Base-by-base conservation (phyloP, 1,140 invertebrate species). In the Heterodera schachtii region DNA sequence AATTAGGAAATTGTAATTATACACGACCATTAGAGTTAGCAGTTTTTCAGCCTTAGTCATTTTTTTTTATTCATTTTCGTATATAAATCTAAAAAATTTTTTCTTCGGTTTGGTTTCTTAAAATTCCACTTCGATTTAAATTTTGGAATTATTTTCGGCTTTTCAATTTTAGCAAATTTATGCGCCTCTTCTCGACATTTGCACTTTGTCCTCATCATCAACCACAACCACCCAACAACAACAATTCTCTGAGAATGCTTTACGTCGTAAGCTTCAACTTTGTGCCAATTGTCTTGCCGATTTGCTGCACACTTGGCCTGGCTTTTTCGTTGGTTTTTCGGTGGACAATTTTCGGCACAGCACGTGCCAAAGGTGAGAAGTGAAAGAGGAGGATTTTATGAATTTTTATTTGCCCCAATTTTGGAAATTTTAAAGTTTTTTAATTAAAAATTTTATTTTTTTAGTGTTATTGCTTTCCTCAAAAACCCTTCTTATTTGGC, bases 241-340 rank as follows among this genome's bases (percentile, higher is more conserved):
- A 13, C 67, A 46, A 71, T 11, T 41, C n/a, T 43, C 9, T 43
- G 41, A 71, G 16, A 71, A 71, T 71, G 43, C 31, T 13, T 3
- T 64, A 1, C 57, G 11, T 64, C 57, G 57, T 19, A 13, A 64
- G 16, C 57, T 71, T 6, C 7, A 71, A 43, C 44, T 46, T 16
- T 71, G 69, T 44, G 31, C 69, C 41, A 41, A 43, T 46, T 71
- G 69, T 19, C 69, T 71, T 41, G 69, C 19, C 41, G 41, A 46
- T 46, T 41, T 71, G 31, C 43, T 71, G 69, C 9, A 71, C 69
- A 71, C 69, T 1, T 71, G 69, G 69, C 69, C 69, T 11, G 69
- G 69, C 69, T 46, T 71, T 71, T 46, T 71, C 13, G 31, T 46
- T 19, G 31, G 69, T 43, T 46, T 71, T 46, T 11, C 57, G 11